A percentile compares a stretch with the other conserved stretches of the same genome.
phyloP scores from a whole-genome alignment of 2,888 invertebrate genomes.

The Cabera pusaria region DNA sequence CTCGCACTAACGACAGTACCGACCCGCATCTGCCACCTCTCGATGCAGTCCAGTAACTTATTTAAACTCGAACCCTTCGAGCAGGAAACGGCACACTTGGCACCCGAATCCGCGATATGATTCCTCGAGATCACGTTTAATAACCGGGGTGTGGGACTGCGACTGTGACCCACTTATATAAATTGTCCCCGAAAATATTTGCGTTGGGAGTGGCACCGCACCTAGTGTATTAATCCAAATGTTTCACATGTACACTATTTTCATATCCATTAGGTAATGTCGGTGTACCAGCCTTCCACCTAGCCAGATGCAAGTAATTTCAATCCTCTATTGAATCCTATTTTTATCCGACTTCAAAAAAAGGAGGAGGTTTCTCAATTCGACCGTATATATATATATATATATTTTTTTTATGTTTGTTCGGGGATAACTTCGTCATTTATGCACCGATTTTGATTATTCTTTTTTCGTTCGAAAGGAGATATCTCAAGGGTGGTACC shows the following conservation, averaged over 20 bases:
- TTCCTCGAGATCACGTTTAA: constrained; percentile 39
- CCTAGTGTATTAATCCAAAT: constrained; percentile 46
- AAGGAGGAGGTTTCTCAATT: too few relatives aligned
- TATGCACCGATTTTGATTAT: too few relatives aligned
- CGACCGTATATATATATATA: too few relatives aligned
- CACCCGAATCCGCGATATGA: constrained; percentile 35
- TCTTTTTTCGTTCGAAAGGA: too few relatives aligned
- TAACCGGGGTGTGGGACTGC: constrained; percentile 32
- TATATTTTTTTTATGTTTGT: too few relatives aligned
- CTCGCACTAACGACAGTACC: constrained; percentile 43
- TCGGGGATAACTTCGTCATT: too few relatives aligned
- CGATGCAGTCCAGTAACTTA: constrained; percentile 44
- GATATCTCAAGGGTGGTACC: too few relatives aligned
- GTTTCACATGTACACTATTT: constrained; percentile 38
- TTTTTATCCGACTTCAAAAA: too few relatives aligned
- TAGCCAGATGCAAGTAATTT: too few relatives aligned
- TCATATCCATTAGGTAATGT: constrained; percentile 22
- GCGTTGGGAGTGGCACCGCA: constrained; percentile 64
- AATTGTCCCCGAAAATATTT: constrained; percentile 64
- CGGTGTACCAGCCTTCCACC: too few relatives aligned
- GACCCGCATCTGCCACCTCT: constrained; percentile 31
- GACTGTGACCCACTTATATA: constrained; percentile 64
- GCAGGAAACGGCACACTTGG: constrained; percentile 42
- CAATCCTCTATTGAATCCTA: too few relatives aligned
- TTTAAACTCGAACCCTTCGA: constrained; percentile 38